Percentiles rank a stretch among this genome's conserved stretches.
phyloP scores from a whole-genome alignment of 2,797 vertebrate genomes.

The Limosa lapponica region DNA sequence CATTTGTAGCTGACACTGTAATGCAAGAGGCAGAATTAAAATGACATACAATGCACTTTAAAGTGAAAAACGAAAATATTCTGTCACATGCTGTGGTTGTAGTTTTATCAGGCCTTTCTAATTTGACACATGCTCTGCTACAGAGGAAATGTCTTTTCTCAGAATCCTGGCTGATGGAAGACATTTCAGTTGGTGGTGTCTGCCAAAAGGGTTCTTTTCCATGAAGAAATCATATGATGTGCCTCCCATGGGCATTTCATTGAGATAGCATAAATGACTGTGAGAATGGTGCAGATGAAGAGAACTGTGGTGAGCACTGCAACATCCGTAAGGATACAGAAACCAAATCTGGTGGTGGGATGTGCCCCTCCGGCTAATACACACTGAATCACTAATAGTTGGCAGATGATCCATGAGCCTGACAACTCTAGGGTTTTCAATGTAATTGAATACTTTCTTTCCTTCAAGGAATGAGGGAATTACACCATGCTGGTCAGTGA shows the following conservation, averaged over 20 bases:
- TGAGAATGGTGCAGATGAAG: slow-evolving; percentile 83
- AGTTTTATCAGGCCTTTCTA: neutral
- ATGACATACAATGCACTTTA: neutral
- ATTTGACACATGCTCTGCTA: neutral
- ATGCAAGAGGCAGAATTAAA: neutral
- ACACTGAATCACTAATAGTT: neutral
- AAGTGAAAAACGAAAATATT: neutral
- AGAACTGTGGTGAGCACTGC: slow-evolving; percentile 73
- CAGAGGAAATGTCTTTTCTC: neutral
- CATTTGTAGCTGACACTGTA: neutral
- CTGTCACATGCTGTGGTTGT: neutral
- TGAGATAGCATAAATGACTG: slow-evolving; percentile 85
- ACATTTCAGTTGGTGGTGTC: neutral
- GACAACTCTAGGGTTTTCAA: neutral
- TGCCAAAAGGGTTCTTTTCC: slow-evolving; percentile 85
- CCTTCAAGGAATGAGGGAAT: neutral
- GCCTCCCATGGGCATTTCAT: slow-evolving; percentile 80
- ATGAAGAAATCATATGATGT: slow-evolving; percentile 82
- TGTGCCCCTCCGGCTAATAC: neutral
- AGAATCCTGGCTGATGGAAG: slow-evolving; percentile 53
- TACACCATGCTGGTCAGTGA: neutral
- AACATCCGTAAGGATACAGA: neutral
- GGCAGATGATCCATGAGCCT: neutral
- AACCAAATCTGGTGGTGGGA: neutral
- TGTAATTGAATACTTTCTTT: neutral